Conservation (phyloP, 2,113 vertebrate genomes). For the Budorcas taxicolor region DNA sequence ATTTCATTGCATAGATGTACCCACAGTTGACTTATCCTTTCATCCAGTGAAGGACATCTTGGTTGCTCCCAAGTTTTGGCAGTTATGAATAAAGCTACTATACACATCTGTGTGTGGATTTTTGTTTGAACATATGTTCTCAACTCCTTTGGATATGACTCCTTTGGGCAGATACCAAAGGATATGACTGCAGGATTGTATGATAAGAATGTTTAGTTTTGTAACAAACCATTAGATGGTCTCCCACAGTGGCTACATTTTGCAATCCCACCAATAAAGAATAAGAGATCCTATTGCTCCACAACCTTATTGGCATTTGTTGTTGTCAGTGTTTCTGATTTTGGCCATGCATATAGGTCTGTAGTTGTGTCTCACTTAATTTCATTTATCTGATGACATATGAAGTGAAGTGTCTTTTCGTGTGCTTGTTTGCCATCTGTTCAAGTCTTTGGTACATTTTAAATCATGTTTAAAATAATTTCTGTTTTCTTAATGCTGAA, state of each 20-base stretch:
- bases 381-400: neutral
- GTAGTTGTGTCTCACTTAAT: neutral
- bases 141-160: neutral
- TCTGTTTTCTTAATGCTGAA: neutral
- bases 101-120: neutral
- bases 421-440: neutral
- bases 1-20: neutral
- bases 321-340: neutral
- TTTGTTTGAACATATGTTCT: neutral
- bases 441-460: neutral
- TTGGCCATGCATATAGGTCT: neutral
- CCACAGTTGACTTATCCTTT: neutral
- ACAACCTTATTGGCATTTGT: too few relatives aligned
- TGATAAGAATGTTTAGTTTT: neutral
- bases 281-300: too few relatives aligned
- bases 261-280: too few relatives aligned
- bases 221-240: neutral
- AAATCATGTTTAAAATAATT: neutral
- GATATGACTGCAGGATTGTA: fast-evolving
- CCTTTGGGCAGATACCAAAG: neutral
- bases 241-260: neutral
- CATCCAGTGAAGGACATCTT: neutral
- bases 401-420: neutral
- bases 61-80: neutral
- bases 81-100: neutral